Evolutionary conservation across 2,797 vertebrate genomes (phyloP).

Genomic region (Pelodytes ibericus): DNA sequence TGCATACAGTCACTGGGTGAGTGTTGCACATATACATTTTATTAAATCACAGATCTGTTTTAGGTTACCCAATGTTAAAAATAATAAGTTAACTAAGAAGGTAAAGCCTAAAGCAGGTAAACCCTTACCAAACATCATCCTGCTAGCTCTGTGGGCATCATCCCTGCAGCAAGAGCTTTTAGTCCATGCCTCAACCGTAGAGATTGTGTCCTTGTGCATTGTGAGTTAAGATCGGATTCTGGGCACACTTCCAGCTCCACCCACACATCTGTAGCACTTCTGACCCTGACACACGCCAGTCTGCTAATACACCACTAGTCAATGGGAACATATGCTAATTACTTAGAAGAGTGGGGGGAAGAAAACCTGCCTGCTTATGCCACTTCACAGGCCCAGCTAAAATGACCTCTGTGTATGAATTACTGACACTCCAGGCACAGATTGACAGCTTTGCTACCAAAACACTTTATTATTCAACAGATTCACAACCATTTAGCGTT

Average conservation of each 20-base stretch:
- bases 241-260: conserved; percentile 58
- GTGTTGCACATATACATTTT: no score
- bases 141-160: conserved; percentile 26
- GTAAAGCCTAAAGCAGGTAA: not conserved
- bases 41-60: no score
- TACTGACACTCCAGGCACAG: not conserved
- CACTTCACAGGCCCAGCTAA: not conserved
- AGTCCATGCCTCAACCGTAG: not conserved
- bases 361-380: conserved; percentile 16
- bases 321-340: conserved; percentile 46
- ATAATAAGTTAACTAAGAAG: not conserved
- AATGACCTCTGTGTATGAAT: conserved; percentile 5
- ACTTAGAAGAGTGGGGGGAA: conserved; percentile 16
- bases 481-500: not conserved
- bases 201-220: conserved; percentile 44
- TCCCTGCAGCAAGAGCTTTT: conserved; percentile 9
- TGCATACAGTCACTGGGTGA: no score
- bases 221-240: conserved; percentile 42
- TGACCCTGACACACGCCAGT: conserved; percentile 74
- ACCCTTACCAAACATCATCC: conserved; percentile 44
- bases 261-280: conserved; percentile 74
- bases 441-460: not conserved
- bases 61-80: no score
- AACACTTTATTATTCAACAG: not conserved
- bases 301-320: conserved; percentile 49